Conservation (phyloP, 2,113 vertebrate species). For the Phycodurus eques region DNA sequence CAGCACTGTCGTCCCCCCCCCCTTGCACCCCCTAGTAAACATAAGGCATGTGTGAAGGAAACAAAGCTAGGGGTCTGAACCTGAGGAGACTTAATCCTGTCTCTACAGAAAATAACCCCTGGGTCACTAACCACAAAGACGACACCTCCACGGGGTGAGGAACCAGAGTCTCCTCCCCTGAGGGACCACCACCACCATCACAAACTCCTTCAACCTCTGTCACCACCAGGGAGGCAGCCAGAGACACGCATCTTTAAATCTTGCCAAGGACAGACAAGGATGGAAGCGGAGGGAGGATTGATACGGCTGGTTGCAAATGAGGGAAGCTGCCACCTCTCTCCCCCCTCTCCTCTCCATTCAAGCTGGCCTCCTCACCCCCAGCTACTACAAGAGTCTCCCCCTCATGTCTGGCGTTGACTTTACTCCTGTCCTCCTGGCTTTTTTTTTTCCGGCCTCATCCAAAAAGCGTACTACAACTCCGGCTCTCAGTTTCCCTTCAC, state of each 20-base stretch:
- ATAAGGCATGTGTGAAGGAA: conserved; percentile 44
- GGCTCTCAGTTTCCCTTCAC: conserved; percentile 48
- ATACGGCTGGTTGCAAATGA: conserved; percentile 35
- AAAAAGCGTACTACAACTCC: conserved; percentile 63
- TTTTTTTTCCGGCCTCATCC: conserved; percentile 1
- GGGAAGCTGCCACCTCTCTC: conserved; percentile 42
- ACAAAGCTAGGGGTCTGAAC: conserved; percentile 66
- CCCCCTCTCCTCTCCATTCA: conserved; percentile 17
- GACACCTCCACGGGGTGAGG: conserved; percentile 58
- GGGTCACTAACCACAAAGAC: conserved; percentile 56
- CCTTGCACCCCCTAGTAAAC: conserved; percentile 36
- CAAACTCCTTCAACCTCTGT: conserved; percentile 11
- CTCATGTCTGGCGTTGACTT: conserved; percentile 45
- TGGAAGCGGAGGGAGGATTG: conserved; percentile 38
- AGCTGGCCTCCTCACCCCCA: conserved; percentile 31
- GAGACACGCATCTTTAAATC: conserved; percentile 48
- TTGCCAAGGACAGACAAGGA: conserved; percentile 41
- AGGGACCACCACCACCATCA: conserved; percentile 28
- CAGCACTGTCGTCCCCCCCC: conserved; percentile 11
- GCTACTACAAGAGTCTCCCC: conserved; percentile 34
- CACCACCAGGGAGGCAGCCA: conserved; percentile 32
- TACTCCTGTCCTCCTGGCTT: conserved; percentile 35
- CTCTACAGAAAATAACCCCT: conserved; percentile 53
- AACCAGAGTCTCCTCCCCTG: conserved; percentile 32
- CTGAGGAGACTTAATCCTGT: conserved; percentile 65